Base-by-base conservation (phyloP, 2,113 vertebrate genomes). In the Clarias gariepinus region DNA sequence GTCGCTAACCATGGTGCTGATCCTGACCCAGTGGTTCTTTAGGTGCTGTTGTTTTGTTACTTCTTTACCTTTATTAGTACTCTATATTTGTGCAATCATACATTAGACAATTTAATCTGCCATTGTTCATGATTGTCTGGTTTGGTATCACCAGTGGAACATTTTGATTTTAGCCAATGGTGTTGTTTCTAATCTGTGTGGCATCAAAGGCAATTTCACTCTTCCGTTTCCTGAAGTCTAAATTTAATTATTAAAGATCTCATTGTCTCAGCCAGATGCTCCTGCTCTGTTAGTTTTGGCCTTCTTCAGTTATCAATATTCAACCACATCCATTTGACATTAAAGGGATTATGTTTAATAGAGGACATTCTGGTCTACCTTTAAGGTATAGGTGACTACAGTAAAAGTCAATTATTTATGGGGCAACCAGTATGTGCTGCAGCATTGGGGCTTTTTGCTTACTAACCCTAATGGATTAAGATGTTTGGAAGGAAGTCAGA, bases 141-240 rank as follows among this genome's bases (percentile, higher is more conserved):
- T 76, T 10, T 78, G 61, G 78, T 63, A 28, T n/a, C 83, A 69
- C n/a, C 21, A 36, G 77, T 28, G 23, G 47, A 85, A 64, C 83
- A 73, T 82, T 79, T 58, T 60, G 78, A 88, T 79, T 68, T 55
- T 85, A 30, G 73, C 25, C 57, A 69, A n/a, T 23, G 84, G 69
- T 81, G 82, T 89, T 78, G 83, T 36, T 18, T 82, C 58, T 83
- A 69, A 55, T 30, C 47, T 85, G n/a, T 85, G n/a, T n/a, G 86
- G 61, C 60, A 90, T 93, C 90, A 87, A 87, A 92, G 82, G 81
- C 84, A 92, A 90, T 92, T 92, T 92, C 89, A 90, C 88, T 89
- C 88, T 78, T 77, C 85, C 60, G 66, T 61, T 87, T 76, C 89
- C 77, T 73, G 58, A 85, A 85, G 86, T 90, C 89, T 83, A 86